Conservation (phyloP, 2,113 vertebrate species). For the Eonycteris spelaea region DNA sequence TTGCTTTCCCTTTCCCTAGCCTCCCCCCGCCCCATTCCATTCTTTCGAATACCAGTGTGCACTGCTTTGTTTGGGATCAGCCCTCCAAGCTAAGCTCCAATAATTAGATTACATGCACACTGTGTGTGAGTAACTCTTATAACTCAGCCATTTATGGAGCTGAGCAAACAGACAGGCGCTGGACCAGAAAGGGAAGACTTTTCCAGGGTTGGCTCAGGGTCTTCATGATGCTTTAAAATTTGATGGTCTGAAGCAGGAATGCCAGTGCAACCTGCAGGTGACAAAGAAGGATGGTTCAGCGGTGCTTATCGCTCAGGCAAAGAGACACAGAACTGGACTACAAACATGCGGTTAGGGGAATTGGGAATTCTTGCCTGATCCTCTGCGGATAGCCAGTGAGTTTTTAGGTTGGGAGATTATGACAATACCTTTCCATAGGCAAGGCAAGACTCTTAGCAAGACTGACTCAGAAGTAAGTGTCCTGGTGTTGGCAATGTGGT, state of each 20-base stretch:
- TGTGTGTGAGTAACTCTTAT: background rate
- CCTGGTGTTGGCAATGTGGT: background rate
- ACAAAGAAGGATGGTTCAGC: background rate
- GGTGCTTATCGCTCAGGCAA: background rate
- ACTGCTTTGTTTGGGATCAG: conserved; percentile 37
- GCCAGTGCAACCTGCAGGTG: background rate
- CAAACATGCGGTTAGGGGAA: background rate
- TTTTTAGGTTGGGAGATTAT: conserved; percentile 44
- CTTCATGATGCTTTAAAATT: background rate
- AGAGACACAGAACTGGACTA: background rate
- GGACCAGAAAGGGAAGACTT: background rate
- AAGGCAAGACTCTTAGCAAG: background rate
- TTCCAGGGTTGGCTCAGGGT: background rate
- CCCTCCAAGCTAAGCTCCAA: conserved; percentile 43
- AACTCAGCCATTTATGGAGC: conserved; percentile 40
- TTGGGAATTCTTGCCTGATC: background rate
- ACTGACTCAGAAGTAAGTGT: background rate
- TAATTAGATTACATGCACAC: conserved; percentile 62
- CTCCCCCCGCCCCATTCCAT: no score
- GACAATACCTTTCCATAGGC: background rate
- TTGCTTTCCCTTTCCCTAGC: background rate
- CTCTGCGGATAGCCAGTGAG: background rate
- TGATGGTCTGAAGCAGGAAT: conserved; percentile 14
- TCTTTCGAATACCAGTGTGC: conserved; percentile 34
- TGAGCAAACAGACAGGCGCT: conserved; percentile 38